phyloP scores from a whole-genome alignment of 2,113 vertebrate genomes.

The Tachycineta bicolor region DNA sequence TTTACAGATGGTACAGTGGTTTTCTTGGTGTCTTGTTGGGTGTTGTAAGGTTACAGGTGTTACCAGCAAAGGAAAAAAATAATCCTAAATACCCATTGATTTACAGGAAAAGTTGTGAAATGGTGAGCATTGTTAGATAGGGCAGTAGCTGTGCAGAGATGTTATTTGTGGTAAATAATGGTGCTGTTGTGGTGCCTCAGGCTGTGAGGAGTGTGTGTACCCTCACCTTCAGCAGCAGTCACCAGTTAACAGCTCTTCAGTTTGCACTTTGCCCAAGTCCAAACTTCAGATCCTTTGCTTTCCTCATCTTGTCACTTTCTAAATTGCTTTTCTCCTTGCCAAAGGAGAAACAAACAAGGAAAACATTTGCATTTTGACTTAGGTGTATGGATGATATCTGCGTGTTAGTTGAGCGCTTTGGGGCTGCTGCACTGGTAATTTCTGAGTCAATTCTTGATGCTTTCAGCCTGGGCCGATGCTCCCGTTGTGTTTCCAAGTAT shows the following conservation, averaged over 20 bases:
- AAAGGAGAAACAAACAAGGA: neutral
- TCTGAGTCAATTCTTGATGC: rapidly evolving
- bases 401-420: neutral
- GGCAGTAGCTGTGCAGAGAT: neutral
- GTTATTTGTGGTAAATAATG: neutral
- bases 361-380: neutral
- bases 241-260: neutral
- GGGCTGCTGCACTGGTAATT: neutral
- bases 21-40: neutral
- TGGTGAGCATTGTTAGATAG: neutral
- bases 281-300: neutral
- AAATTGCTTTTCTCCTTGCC: neutral
- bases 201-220: neutral
- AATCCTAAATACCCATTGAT: neutral
- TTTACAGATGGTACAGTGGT: rapidly evolving
- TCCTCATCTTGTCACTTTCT: neutral
- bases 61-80: neutral
- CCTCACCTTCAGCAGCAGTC: neutral
- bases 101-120: neutral
- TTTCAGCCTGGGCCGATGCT: neutral
- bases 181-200: neutral
- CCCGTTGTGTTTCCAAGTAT: neutral
- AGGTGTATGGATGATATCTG: neutral
- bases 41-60: rapidly evolving
- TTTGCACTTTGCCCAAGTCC: neutral